Evolutionary conservation across 2,888 invertebrate species (phyloP).

Genomic region (Caenorhabditis becei): DNA sequence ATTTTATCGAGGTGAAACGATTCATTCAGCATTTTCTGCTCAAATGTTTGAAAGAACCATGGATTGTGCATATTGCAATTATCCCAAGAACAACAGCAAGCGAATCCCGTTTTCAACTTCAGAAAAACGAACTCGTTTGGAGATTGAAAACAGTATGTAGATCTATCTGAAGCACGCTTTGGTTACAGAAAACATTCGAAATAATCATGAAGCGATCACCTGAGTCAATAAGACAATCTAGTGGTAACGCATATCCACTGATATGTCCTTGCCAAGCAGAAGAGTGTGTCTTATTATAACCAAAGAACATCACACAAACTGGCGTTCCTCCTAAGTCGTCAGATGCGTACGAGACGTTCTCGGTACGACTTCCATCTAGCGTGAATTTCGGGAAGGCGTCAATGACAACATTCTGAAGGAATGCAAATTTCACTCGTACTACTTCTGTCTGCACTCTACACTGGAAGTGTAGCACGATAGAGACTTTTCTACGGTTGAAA

Average conservation of each 20-base stretch:
- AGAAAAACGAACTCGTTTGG: conserved; percentile 30
- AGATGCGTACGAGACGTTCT: not conserved
- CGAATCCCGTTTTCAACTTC: not conserved
- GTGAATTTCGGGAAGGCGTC: not conserved
- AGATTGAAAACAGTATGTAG: conserved; percentile 35
- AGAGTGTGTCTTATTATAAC: conserved; percentile 31
- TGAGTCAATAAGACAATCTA: conserved; percentile 29
- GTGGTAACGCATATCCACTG: conserved; percentile 27
- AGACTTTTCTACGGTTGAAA: not conserved
- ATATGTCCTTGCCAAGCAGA: conserved; percentile 46
- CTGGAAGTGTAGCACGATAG: not conserved
- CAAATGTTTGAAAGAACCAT: conserved; percentile 27
- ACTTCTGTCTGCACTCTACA: not conserved
- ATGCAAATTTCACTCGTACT: not conserved
- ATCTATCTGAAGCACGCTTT: conserved; percentile 12
- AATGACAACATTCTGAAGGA: not conserved
- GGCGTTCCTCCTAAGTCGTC: not conserved
- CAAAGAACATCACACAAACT: conserved; percentile 38
- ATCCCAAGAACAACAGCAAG: conserved; percentile 33
- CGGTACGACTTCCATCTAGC: not conserved
- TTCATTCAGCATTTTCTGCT: not conserved
- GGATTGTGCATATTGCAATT: conserved; percentile 40
- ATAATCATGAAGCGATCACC: no score
- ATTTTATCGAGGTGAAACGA: not conserved
- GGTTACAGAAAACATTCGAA: not conserved